Evolutionary conservation across 2,888 invertebrate genomes (phyloP), one percentile per base, ranked within the genome.

Genomic region (Malacosoma neustria): DNA sequence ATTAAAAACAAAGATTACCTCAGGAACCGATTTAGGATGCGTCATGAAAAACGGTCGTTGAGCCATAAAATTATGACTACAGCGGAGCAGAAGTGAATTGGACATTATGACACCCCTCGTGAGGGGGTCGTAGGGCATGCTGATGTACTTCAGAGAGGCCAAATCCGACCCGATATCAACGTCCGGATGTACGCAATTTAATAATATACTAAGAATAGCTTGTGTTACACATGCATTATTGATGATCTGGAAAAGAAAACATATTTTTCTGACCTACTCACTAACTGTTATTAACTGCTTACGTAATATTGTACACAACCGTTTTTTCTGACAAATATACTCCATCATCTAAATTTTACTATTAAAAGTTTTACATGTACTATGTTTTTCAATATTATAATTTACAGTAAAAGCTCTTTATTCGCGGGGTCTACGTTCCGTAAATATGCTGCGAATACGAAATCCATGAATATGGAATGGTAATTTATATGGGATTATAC

Each of bases 151-250:
- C 30, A 95, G 87, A 51, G 92, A 91, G 2, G 89, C 84, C 14
- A 93, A 80, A 13, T 93, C 94, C 1, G 89, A 85, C 0, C 96
- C 96, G 29, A 99, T 77, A 40, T 92, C 89, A 30, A 99, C 84
- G 70, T 98, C 97, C 1, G 91, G 72, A 65, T 97, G 95, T 41
- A 91, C 90, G 59, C 95, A 92, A 77, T 99, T 99, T 49, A 99
- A 77, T 37, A 99, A 79, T 45, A 99, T 89, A 69, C 97, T 98
- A 38, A 99, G 86, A 43, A 99, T 95, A 0, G 99, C 99, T 82
- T 99, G 98, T 0, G 99, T 99, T 1, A 99, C 99, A 82, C 99
- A 99, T 0, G 99, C 99, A 87, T 99, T 99, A 69, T 97, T 96
- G 60, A 99, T 99, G 11, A 97, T 93, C 93, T 94, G 32, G n/a